Percentiles rank a stretch among this genome's conserved stretches.
Conservation (phyloP, 1,140 invertebrate species). For the Drosophila sulfurigaster region DNA sequence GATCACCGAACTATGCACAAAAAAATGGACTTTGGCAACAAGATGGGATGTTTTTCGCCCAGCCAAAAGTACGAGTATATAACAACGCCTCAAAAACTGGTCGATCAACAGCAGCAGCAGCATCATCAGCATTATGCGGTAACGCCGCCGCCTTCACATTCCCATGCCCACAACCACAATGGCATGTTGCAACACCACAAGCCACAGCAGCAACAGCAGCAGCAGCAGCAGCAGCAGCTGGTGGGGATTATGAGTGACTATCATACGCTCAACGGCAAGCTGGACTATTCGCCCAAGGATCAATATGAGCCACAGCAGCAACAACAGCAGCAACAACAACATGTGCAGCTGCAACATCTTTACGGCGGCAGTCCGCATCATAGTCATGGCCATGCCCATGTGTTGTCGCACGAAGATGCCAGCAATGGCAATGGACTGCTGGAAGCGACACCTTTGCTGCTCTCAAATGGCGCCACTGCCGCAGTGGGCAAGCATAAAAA, state of each 20-base stretch:
- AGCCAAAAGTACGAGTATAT: slow-evolving; percentile 84
- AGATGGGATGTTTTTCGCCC: slow-evolving; percentile 83
- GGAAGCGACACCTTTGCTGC: slow-evolving; percentile 45
- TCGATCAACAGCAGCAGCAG: slow-evolving; percentile 67
- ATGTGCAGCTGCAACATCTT: slow-evolving; percentile 64
- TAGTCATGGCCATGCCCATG: slow-evolving; percentile 36
- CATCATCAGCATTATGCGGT: slow-evolving; percentile 74
- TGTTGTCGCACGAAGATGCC: slow-evolving; percentile 40
- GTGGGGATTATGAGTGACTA: slow-evolving; percentile 72
- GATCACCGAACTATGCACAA: slow-evolving; percentile 77
- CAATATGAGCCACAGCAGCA: slow-evolving; percentile 72
- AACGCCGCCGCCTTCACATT: slow-evolving; percentile 56
- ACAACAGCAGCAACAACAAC: slow-evolving; percentile 62
- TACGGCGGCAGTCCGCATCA: slow-evolving; percentile 76
- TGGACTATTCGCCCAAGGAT: slow-evolving; percentile 80
- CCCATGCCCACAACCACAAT: slow-evolving; percentile 55
- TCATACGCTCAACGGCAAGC: slow-evolving; percentile 72
- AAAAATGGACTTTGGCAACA: slow-evolving; percentile 80
- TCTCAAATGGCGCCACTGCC: slow-evolving; percentile 47
- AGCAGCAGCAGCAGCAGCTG: slow-evolving; percentile 72
- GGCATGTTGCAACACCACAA: slow-evolving; percentile 73
- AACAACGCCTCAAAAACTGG: slow-evolving; percentile 67
- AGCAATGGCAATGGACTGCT: slow-evolving; percentile 62
- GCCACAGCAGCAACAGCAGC: slow-evolving; percentile 39
- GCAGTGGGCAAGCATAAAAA: slow-evolving; percentile 70